Evolutionary conservation across 2,888 invertebrate genomes (phyloP).

Genomic region (Himalopsyche japonica): DNA sequence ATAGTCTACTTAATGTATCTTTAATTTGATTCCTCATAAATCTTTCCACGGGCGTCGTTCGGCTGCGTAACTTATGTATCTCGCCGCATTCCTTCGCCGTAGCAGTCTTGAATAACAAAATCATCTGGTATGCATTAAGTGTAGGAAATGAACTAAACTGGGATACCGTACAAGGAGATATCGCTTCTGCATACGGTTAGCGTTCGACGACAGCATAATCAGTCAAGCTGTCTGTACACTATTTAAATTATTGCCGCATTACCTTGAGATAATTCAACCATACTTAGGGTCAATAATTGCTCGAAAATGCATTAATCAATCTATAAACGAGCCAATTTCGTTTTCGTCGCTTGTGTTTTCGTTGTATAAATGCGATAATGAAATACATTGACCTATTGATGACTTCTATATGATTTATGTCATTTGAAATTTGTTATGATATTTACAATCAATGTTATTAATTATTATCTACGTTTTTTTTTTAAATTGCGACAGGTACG

Average conservation of each 20-base stretch:
- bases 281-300: neutral
- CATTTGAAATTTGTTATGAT: too few species aligned
- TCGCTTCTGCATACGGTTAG: neutral
- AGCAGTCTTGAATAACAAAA: neutral
- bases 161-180: neutral
- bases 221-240: neutral
- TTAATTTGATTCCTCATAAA: too few species aligned
- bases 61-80: neutral
- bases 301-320: neutral
- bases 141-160: neutral
- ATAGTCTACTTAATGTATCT: too few species aligned
- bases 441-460: too few species aligned
- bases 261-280: neutral
- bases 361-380: neutral
- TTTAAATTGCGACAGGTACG: too few species aligned
- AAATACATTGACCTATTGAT: neutral
- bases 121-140: neutral
- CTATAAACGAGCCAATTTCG: neutral
- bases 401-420: too few species aligned
- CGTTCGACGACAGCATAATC: neutral
- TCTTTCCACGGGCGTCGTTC: too few species aligned
- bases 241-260: neutral
- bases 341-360: neutral
- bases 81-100: neutral
- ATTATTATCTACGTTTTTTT: too few species aligned